Evolutionary conservation across 30 jellyfish, hydroid and myxozoan species (phyloP), one percentile per base, ranked within the genome.

Genomic region (Turritopsis rubra): DNA sequence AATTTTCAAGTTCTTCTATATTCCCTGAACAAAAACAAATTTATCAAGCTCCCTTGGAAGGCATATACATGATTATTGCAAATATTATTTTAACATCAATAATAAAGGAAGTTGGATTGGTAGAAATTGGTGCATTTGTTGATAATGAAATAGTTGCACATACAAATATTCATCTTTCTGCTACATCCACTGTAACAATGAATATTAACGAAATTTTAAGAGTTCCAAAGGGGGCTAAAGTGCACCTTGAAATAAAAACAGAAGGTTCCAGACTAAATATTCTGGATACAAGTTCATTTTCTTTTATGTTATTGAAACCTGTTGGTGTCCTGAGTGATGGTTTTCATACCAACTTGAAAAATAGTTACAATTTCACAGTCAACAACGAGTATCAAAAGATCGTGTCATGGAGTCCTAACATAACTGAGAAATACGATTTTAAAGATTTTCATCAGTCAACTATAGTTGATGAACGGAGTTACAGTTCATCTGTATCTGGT

Each of bases 21-120:
- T 80, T 80, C 65, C 87, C 41, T 25, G 81, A 66, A 24, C 54
- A 54, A 1, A 31, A 53, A 17, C 53, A 18, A 18, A 31, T 41
- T 27, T 53, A 41, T 52, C 75, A 66, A n/a, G 28, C 65, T 22
- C 82, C 87, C 16, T 5, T 53, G 7, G 77, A 53, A 41, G 87
- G 87, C 8, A 26, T 70, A 80, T 80, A 80, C 84, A 53, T 80
- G 79, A 53, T 80, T 31, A 52, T 84, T 22, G 52, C 60, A 22
- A 80, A 80, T 70, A 18, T 76, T 0, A 80, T 80, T 52, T 53
- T 80, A 30, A 80, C 79, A 77, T 29, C 71, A 24, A 23, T 77
- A 17, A 60, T 19, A 66, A 71, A 26, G 13, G 18, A 74, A 7
- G 24, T n/a, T 74, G 82, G 65, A 74, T 22, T 21, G 24, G 41